Conservation (phyloP, 2,797 vertebrate species). For the Ctenosaura bakeri region DNA sequence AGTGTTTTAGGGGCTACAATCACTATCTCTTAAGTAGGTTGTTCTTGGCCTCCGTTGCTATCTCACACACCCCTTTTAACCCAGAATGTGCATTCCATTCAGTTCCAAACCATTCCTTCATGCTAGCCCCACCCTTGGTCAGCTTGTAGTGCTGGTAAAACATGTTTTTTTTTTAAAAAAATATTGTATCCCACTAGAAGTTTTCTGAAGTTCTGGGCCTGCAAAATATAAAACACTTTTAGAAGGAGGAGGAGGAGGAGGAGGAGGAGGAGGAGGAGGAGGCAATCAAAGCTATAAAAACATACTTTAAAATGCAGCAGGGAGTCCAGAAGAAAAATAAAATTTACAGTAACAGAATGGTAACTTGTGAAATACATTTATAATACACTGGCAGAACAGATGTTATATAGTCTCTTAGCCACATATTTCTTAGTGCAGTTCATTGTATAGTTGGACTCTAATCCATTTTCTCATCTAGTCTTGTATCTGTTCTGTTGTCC, state of each 20-base stretch:
- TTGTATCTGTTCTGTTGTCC: neutral
- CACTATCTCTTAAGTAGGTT: neutral
- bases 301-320: neutral
- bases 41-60: neutral
- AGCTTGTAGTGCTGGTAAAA: neutral
- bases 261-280: neutral
- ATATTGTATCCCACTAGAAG: neutral
- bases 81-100: neutral
- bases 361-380: neutral
- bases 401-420: neutral
- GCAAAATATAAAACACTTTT: neutral
- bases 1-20: slow-evolving; percentile 40
- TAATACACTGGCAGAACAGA: neutral
- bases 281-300: neutral
- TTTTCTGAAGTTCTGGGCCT: neutral
- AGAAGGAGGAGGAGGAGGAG: neutral
- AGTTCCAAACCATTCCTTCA: neutral
- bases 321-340: neutral
- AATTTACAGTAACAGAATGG: neutral
- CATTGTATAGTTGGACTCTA: neutral
- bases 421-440: neutral
- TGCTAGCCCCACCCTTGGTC: neutral
- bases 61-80: no score
- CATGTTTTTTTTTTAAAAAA: neutral
- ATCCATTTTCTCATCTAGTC: neutral